Evolutionary conservation across 2,113 vertebrate species (phyloP), one percentile per base, ranked within the genome.

Genomic region (Caranx melampygus): DNA sequence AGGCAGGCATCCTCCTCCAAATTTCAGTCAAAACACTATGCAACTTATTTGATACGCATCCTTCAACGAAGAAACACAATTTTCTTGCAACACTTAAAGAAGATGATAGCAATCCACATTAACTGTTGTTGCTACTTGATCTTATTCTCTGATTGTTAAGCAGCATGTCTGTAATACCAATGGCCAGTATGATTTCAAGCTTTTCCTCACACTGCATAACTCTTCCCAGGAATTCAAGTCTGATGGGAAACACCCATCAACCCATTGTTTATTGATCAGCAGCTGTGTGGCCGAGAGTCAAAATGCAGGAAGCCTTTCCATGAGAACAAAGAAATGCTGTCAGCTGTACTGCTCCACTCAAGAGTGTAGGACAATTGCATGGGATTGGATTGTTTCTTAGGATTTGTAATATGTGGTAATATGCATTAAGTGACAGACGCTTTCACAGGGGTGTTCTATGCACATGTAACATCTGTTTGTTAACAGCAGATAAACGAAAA

Each of bases 271-370:
- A 57, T 52, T 54, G 65, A 57, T 67, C 47, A 14, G 37, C 37
- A 40, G 47, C 26, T 14, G 0, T 16, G 58, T 40, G 20, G 26
- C 35, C 9, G 10, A 63, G 5, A 52, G 45, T 4, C 16, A 40
- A 52, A 54, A 73, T n/a, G 26, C 42, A 59, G 44, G 60, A 82
- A 60, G 16, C 14, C 18, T 33, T 47, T 67, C 35, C 20, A 73
- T 13, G 61, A 54, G 64, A 72, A 66, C 45, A 44, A 59, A 66
- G 16, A 51, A 75, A 51, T 16, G 26, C 47, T 21, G 35, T 54
- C 18, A 3, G 21, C 5, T 55, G 37, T 20, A 14, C 4, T 13
- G 20, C 58, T 63, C n/a, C 72, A 51, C 37, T 21, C 35, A 14
- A 14, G 6, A 33, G 26, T 14, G n/a, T 3, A n/a, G 6, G 51